Conservation (phyloP, 2,888 invertebrate species). For the Calameuta pallipes region DNA sequence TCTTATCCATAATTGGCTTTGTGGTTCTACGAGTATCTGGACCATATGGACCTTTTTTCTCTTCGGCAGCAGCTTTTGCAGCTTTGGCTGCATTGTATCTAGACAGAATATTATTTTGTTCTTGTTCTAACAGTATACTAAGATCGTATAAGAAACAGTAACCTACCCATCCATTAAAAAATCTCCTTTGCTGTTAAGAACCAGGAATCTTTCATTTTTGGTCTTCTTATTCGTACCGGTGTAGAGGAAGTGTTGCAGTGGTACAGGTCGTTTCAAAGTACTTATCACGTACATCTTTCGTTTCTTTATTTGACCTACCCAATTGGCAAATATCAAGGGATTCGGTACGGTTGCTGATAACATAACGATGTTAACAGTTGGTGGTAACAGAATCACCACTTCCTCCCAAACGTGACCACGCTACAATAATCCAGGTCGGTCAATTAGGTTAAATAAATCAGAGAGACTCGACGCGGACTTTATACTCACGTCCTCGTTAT, state of each 20-base stretch:
- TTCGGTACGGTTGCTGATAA: conserved; percentile 99
- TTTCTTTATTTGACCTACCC: conserved; percentile 89
- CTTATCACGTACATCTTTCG: conserved; percentile 93
- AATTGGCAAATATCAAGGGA: conserved; percentile 93
- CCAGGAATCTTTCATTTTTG: conserved; percentile 79
- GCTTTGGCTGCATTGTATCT: background rate
- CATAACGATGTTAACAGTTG: conserved; percentile 95
- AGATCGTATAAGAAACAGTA: conserved; percentile 28
- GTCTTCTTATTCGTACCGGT: conserved; percentile 83
- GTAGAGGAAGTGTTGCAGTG: conserved; percentile 93
- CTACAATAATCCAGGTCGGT: conserved; percentile 61
- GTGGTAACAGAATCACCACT: conserved; percentile 93
- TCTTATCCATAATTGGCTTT: conserved; percentile 35
- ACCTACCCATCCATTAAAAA: conserved; percentile 78
- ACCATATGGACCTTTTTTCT: background rate
- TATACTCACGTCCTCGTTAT: conserved; percentile 84
- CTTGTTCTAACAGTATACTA: background rate
- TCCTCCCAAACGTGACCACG: conserved; percentile 99
- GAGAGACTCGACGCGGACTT: background rate
- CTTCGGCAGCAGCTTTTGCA: background rate
- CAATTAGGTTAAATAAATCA: background rate
- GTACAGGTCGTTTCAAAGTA: conserved; percentile 93
- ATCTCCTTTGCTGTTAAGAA: conserved; percentile 82
- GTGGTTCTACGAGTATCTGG: conserved; percentile 24
- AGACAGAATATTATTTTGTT: background rate